These are phyloP conservation scores for Chaetodon trifascialis DNA, from an alignment of 2,113 vertebrate species.

Conservation along the genomic window DNA sequence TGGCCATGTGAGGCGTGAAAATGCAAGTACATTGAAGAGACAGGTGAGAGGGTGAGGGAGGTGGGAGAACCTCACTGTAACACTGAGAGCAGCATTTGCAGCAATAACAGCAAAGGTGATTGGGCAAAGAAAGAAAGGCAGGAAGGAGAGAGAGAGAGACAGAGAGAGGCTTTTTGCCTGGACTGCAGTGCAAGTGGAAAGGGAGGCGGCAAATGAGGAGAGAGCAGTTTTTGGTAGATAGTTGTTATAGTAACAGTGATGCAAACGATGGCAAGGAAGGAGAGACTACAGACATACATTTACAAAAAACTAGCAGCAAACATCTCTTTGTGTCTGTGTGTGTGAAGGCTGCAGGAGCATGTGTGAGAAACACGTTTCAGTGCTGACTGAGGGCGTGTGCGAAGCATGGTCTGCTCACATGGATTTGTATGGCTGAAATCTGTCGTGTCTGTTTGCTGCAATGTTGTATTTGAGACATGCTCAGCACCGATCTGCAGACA, in stretches of 20 bases:
- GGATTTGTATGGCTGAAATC: constrained; percentile 24
- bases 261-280: constrained; percentile 45
- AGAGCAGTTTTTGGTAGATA: constrained; percentile 44
- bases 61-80: constrained; percentile 8
- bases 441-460: constrained; percentile 28
- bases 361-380: constrained; percentile 24
- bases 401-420: constrained; percentile 15
- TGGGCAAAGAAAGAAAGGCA: constrained; percentile 50
- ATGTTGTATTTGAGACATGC: constrained; percentile 41
- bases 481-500: constrained; percentile 53
- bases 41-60: not conserved
- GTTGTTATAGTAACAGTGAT: constrained; percentile 75
- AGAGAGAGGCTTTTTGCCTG: constrained; percentile 44
- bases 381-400: constrained; percentile 22
- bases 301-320: constrained; percentile 6
- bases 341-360: constrained; percentile 27
- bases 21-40: constrained; percentile 5
- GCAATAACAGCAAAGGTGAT: constrained; percentile 50
- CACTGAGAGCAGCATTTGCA: constrained; percentile 30
- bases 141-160: constrained; percentile 23
- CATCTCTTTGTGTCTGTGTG: constrained; percentile 33
- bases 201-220: constrained; percentile 30
- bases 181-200: constrained; percentile 55
- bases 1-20: constrained; percentile 5
- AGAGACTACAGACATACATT: constrained; percentile 20